Percentiles rank a stretch among this genome's conserved stretches.
These are phyloP conservation scores for Zoanthus sociatus DNA, from an alignment of 92 coral and sea anemone species.

Conservation along the genomic window DNA sequence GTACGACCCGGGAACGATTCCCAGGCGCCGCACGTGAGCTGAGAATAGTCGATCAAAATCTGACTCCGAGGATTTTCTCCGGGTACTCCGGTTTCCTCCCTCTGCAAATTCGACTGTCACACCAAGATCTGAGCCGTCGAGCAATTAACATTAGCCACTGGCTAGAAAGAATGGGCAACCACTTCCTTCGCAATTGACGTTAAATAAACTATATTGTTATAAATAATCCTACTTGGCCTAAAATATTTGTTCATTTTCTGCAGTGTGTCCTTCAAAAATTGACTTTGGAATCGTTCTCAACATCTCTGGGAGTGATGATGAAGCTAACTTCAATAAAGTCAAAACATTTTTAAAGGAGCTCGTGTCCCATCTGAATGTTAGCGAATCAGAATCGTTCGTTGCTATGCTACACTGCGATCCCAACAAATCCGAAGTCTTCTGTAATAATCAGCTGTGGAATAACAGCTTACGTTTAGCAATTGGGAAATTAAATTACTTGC, in stretches of 20 bases:
- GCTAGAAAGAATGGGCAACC: too few relatives aligned
- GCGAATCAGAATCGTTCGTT: neutral
- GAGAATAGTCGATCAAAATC: too few relatives aligned
- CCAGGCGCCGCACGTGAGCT: too few relatives aligned
- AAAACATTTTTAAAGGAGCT: neutral
- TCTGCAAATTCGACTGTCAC: too few relatives aligned
- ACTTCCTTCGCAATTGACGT: too few relatives aligned
- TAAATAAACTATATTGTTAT: too few relatives aligned
- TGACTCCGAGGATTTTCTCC: too few relatives aligned
- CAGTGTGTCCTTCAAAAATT: slow-evolving; percentile 27
- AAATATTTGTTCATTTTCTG: neutral
- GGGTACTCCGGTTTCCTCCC: too few relatives aligned
- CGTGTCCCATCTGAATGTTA: slow-evolving; percentile 23
- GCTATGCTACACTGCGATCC: slow-evolving; percentile 36
- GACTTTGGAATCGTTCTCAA: neutral
- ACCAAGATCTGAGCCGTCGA: too few relatives aligned
- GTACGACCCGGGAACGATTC: too few relatives aligned
- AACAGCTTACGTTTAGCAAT: neutral
- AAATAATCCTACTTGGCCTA: neutral
- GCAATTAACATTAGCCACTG: too few relatives aligned
- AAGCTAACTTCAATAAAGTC: slow-evolving; percentile 6
- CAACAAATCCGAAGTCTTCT: neutral
- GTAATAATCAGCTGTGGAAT: neutral
- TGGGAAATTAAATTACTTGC: neutral
- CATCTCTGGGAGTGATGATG: slow-evolving; percentile 27